A percentile compares a stretch with the other conserved stretches of the same genome.
Evolutionary conservation across 2,888 invertebrate species (phyloP).

Genomic region (Colostygia pectinataria): DNA sequence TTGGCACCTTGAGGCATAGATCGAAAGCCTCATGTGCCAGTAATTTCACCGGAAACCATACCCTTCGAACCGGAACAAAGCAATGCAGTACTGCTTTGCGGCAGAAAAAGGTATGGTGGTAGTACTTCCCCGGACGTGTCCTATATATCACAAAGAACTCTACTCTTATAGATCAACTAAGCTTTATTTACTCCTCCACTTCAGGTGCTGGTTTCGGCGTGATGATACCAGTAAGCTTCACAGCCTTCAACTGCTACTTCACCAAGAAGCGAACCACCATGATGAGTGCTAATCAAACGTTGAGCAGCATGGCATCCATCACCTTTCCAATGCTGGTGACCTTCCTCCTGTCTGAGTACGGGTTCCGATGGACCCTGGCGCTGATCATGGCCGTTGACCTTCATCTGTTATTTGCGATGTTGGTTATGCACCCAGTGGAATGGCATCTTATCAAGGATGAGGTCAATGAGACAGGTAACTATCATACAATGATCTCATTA

Average conservation of each 20-base stretch:
- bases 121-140: too few species aligned
- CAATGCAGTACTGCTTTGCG: too few species aligned
- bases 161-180: too few species aligned
- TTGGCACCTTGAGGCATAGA: too few species aligned
- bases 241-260: slow-evolving; percentile 89
- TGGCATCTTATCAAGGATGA: slow-evolving; percentile 83
- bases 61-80: too few species aligned
- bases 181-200: slow-evolving; percentile 31
- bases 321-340: slow-evolving; percentile 86
- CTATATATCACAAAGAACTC: too few species aligned
- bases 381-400: slow-evolving; percentile 86
- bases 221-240: slow-evolving; percentile 88
- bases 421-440: slow-evolving; percentile 88
- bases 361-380: slow-evolving; percentile 87
- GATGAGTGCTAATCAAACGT: slow-evolving; percentile 89
- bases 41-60: too few species aligned
- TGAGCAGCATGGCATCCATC: slow-evolving; percentile 87
- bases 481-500: too few species aligned
- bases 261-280: slow-evolving; percentile 86
- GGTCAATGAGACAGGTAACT: background rate
- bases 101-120: too few species aligned
- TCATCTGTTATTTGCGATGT: slow-evolving; percentile 86
- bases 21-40: too few species aligned
- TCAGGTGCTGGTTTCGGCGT: slow-evolving; percentile 88
- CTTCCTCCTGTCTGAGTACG: slow-evolving; percentile 83